Conservation (phyloP, 2,888 invertebrate genomes). For the Celastrina argiolus region DNA sequence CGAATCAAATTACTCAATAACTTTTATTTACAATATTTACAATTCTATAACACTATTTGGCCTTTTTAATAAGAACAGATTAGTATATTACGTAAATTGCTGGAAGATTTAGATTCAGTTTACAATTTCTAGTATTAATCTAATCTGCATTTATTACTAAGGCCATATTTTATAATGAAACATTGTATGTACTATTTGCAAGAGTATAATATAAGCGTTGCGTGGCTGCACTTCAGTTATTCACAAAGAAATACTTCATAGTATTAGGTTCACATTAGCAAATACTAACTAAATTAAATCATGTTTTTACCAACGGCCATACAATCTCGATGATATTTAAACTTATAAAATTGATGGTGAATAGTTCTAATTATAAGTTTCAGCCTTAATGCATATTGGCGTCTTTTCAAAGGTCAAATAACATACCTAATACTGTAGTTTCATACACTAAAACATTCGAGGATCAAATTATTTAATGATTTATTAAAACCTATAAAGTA, state of each 20-base stretch:
- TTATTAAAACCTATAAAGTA: not conserved
- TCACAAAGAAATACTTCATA: not conserved
- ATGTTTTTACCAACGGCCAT: not conserved
- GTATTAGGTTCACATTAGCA: not conserved
- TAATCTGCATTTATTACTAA: not conserved
- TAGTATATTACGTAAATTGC: not conserved
- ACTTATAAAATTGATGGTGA: not conserved
- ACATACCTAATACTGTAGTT: constrained; percentile 10
- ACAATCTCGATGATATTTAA: not conserved
- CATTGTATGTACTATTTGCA: not conserved
- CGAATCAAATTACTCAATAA: constrained; percentile 26
- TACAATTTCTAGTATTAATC: not conserved
- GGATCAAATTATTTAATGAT: not conserved
- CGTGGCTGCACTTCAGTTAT: not conserved
- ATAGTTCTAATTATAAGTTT: not conserved
- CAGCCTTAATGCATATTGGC: not conserved
- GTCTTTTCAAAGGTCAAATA: not conserved
- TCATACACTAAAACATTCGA: constrained; percentile 10
- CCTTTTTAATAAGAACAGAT: not conserved
- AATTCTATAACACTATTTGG: not conserved
- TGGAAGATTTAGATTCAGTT: not conserved
- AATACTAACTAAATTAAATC: not conserved
- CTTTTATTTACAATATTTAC: constrained; percentile 34
- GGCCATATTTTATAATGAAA: not conserved
- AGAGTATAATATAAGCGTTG: not conserved